Percentiles rank a stretch among this genome's conserved stretches.
Evolutionary conservation across 2,113 vertebrate species (phyloP).

Genomic region (Poecile atricapillus): DNA sequence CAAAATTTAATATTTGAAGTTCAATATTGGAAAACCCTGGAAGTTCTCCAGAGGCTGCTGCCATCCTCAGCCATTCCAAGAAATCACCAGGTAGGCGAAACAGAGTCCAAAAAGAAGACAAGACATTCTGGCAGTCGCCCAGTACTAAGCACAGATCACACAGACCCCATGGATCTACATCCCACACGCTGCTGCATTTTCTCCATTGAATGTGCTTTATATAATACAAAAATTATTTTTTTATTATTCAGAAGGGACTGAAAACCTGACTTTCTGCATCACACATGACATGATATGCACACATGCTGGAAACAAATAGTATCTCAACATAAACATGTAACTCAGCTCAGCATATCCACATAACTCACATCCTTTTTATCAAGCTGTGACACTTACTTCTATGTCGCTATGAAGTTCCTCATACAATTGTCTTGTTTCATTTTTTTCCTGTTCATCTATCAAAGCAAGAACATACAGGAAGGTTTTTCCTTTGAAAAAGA

Average conservation of each 20-base stretch:
- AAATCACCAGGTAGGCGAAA: background rate
- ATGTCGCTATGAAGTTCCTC: slow-evolving; percentile 79
- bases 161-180: background rate
- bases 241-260: background rate
- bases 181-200: background rate
- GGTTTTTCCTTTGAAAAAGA: background rate
- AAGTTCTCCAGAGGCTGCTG: background rate
- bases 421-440: slow-evolving; percentile 85
- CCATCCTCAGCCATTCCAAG: background rate
- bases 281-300: background rate
- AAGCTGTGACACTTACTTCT: slow-evolving; percentile 76
- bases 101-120: background rate
- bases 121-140: background rate
- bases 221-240: background rate
- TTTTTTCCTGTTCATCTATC: slow-evolving; percentile 89
- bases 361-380: background rate
- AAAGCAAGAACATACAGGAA: background rate
- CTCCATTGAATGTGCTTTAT: background rate
- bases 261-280: background rate
- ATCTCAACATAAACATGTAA: background rate
- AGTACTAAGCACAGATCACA: background rate
- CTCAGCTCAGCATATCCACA: background rate
- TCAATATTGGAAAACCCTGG: background rate
- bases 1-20: background rate
- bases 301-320: background rate